Base-by-base conservation (phyloP, 1,140 invertebrate species). In the Drosophila littoralis region DNA sequence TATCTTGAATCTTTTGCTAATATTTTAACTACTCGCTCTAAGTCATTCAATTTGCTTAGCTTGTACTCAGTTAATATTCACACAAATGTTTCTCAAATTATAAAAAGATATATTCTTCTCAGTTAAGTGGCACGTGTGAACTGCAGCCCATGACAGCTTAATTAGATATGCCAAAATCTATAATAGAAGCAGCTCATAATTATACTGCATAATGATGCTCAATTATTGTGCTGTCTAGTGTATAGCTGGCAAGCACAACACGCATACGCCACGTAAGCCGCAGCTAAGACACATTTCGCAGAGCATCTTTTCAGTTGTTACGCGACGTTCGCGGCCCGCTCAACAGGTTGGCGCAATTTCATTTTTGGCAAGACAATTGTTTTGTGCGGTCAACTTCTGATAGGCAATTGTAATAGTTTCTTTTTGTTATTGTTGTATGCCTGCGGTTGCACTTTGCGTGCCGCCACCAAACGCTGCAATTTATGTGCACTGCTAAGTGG, bases 201-300 rank as follows among this genome's bases (percentile, higher is more conserved):
- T 59, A 32, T 33, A 50, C 6, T 7, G n/a, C 17, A 32, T 46
- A 32, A 58, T 50, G 50, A 45, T 1, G 32, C 8, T 66, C 32
- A 35, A 32, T 48, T 58, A 55, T 46, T 40, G 43, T 67, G 81
- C 42, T 84, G 54, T 42, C 73, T 43, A 84, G 77, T 80, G 81
- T 52, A 60, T 36, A 8, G 50, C n/a, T 45, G 28, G 33, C 7
- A 46, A 46, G n/a, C 33, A 60, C 17, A 75, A 40, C 79, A 86
- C 79, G 76, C 79, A 86, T 86, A 86, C 84, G 76, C 83, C 69
- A 54, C 59, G 59, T 81, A 40, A 28, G 17, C 60, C 48, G 36
- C n/a, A 38, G 17, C 55, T 63, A 46, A 60, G 65, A 65, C 74
- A 7, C 64, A 75, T 75, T 69, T 10, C 35, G 50, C 32, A 6